A percentile compares a stretch with the other conserved stretches of the same genome.
Conservation (phyloP, 2,888 invertebrate species). For the Ennomos erosarius region DNA sequence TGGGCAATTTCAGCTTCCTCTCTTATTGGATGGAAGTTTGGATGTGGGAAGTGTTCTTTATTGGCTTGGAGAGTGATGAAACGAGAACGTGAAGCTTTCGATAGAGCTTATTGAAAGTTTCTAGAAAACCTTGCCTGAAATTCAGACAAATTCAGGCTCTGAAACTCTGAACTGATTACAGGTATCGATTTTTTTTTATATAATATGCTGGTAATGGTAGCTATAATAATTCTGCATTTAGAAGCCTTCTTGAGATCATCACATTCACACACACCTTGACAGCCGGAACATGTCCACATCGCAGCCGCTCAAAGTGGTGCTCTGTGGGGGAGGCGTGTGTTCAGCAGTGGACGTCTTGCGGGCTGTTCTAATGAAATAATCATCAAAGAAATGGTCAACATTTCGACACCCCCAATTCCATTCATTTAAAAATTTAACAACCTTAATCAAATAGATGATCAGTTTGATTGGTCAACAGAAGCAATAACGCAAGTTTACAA, state of each 20-base stretch:
- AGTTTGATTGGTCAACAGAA: conserved; percentile 14
- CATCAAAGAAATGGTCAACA: too few species aligned
- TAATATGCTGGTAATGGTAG: too few species aligned
- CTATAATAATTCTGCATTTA: too few species aligned
- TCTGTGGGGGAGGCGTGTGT: too few species aligned
- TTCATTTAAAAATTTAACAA: not conserved
- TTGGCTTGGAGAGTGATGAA: conserved; percentile 27
- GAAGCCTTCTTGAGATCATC: too few species aligned
- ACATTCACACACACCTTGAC: too few species aligned
- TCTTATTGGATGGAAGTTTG: conserved; percentile 43
- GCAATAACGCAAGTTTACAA: conserved; percentile 8
- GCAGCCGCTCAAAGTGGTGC: too few species aligned
- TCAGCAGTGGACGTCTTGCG: too few species aligned
- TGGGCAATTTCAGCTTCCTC: conserved; percentile 39
- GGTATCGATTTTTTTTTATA: too few species aligned
- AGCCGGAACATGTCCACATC: too few species aligned
- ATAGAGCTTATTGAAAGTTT: not conserved
- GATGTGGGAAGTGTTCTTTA: conserved; percentile 33
- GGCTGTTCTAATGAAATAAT: too few species aligned
- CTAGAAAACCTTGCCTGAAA: not conserved
- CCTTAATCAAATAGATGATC: conserved; percentile 1
- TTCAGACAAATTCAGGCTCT: not conserved
- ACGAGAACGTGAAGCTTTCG: conserved; percentile 3
- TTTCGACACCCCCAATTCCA: not conserved
- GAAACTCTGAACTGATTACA: too few species aligned